Evolutionary conservation across 2,888 invertebrate genomes (phyloP), one percentile per base, ranked within the genome.

Genomic region (Coleophora flavipennella): DNA sequence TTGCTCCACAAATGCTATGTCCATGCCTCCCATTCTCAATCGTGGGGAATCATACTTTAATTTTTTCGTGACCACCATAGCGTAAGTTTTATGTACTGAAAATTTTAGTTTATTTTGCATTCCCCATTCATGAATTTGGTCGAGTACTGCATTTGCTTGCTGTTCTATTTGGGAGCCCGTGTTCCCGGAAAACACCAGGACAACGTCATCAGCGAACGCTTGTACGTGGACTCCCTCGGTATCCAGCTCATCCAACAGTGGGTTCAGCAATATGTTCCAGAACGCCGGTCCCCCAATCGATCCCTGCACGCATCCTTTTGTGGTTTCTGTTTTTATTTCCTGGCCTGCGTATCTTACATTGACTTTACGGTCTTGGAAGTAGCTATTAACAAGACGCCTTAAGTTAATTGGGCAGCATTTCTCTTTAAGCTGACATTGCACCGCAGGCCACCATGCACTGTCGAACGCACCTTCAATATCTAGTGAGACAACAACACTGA

Each of bases 251-350:
- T 33, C 25, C 7, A 45, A 32, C 1, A 45, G 38, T 1, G 43
- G 39, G 25, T 47, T 44, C 13, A 47, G 33, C 0, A 49, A 12
- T 0, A 49, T 13, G 31, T 47, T 49, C 49, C 47, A 47, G 0
- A 44, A 14, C 1, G 39, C 42, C 0, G 48, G 45, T 0, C 48
- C 45, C 0, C 44, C 48, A 3, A 48, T 41, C 1, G 48, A 48
- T 0, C 48, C 48, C 31, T 48, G 48, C 0, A 48, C 43, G 3
- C 45, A 48, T 0, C 48, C 48, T 13, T 43, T 45, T n/a, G n/a
- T n/a, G n/a, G 10, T 1, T 28, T 9, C 28, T 35, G 13, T 8
- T 2, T 13, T 13, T 35, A 2, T 2, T 28, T 12, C 28, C 7
- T 8, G 1, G 8, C 35, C 28, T 1, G 27, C 35, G 6, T 28